Evolutionary conservation across 2,797 vertebrate genomes (phyloP).

Genomic region (Liasis olivaceus): DNA sequence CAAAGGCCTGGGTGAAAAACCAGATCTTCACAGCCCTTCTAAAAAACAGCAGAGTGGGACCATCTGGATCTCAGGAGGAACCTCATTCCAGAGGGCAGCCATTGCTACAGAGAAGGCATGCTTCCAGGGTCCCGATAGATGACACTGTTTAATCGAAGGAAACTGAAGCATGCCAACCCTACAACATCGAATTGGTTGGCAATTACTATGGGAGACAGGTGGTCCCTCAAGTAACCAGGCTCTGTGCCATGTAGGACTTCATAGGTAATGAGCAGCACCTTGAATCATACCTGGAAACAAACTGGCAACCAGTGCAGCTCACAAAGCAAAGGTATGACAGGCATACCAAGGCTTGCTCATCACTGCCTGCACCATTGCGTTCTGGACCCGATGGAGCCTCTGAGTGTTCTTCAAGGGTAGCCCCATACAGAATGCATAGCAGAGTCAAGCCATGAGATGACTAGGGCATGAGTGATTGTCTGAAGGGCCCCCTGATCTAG

Average conservation of each 20-base stretch:
- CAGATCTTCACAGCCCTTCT: not conserved
- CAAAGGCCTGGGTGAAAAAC: not conserved
- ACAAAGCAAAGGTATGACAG: not conserved
- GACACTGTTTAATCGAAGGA: not conserved
- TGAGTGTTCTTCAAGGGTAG: not conserved
- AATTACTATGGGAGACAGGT: not conserved
- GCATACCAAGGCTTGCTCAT: not conserved
- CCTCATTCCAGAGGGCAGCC: not conserved
- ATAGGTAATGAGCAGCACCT: not conserved
- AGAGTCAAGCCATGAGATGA: not conserved
- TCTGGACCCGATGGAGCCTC: not conserved
- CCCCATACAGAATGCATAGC: not conserved
- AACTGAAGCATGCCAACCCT: not conserved
- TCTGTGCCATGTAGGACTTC: not conserved
- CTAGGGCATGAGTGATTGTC: not conserved
- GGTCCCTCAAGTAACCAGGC: not conserved
- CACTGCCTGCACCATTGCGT: not conserved
- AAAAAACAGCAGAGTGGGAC: not conserved
- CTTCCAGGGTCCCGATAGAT: not conserved
- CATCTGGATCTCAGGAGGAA: not conserved
- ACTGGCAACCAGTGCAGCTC: not conserved
- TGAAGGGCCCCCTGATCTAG: not conserved
- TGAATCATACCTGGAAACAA: not conserved
- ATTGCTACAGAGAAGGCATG: not conserved
- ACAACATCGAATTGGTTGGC: not conserved